These are phyloP conservation scores for Plotosus lineatus DNA, from an alignment of 2,113 vertebrate genomes.

Conservation along the genomic window DNA sequence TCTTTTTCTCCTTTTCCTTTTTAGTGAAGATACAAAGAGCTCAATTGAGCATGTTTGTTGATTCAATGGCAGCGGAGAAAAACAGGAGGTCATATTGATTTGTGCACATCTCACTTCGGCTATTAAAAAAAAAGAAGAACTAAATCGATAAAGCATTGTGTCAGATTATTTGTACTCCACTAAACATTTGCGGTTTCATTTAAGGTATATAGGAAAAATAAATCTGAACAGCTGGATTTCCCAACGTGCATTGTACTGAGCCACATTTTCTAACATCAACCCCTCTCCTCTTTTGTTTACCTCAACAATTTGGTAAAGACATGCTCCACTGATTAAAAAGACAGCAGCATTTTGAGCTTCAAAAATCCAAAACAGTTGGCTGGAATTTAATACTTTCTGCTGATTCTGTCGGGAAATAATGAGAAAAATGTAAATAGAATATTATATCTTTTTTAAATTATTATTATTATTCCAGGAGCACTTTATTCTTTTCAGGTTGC, in stretches of 20 bases:
- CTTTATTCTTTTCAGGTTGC: too few species aligned
- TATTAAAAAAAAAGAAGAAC: neutral
- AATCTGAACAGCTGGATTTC: neutral
- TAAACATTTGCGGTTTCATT: constrained; percentile 7
- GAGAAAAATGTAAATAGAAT: neutral
- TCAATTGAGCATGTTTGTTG: neutral
- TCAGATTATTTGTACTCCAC: neutral
- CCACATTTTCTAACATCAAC: neutral
- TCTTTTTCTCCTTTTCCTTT: too few species aligned
- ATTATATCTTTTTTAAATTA: too few species aligned
- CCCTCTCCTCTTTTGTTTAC: neutral
- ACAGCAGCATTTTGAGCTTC: neutral
- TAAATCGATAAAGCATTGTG: constrained; percentile 2
- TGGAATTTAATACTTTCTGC: neutral
- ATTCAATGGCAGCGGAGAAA: neutral
- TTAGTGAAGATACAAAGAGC: neutral
- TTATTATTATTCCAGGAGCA: too few species aligned
- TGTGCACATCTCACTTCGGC: neutral
- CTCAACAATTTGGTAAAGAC: neutral
- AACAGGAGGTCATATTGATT: neutral
- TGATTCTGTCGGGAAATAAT: neutral
- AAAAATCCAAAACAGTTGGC: neutral
- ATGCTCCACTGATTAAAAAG: neutral
- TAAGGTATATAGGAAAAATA: neutral
- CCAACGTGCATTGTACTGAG: neutral